phyloP scores from a whole-genome alignment of 1,140 invertebrate species.

The Hestina assimilis region DNA sequence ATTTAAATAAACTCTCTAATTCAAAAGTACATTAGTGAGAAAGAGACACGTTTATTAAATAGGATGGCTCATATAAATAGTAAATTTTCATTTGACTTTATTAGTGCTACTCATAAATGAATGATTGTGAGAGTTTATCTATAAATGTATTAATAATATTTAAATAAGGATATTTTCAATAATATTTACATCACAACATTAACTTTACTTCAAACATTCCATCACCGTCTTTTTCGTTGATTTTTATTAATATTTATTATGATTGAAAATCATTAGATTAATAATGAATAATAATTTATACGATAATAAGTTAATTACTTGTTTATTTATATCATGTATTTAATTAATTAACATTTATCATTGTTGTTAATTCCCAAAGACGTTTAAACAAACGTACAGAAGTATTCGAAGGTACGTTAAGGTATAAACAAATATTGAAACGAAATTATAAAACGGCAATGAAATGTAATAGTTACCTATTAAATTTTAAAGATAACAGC shows the following conservation, averaged over 20 bases:
- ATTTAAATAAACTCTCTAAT: not conserved
- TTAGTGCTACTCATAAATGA: slow-evolving; percentile 54
- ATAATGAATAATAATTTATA: not conserved
- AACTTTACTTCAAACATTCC: slow-evolving; percentile 52
- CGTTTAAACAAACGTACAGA: slow-evolving; percentile 20
- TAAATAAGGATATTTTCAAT: slow-evolving; percentile 55
- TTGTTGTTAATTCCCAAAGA: slow-evolving; percentile 31
- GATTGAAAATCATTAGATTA: slow-evolving; percentile 23
- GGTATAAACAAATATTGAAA: slow-evolving; percentile 40
- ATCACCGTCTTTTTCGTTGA: slow-evolving; percentile 42
- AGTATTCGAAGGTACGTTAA: slow-evolving; percentile 32
- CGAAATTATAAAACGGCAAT: slow-evolving; percentile 48
- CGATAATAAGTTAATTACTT: not conserved
- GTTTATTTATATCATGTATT: slow-evolving; percentile 5
- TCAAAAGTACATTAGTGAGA: not conserved
- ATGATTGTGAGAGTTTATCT: slow-evolving; percentile 52
- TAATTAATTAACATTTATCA: slow-evolving; percentile 8
- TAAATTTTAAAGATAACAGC: slow-evolving; percentile 53
- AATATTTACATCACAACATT: slow-evolving; percentile 49
- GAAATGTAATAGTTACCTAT: slow-evolving; percentile 53
- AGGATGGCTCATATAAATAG: not conserved
- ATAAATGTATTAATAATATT: slow-evolving; percentile 48
- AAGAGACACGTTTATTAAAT: slow-evolving; percentile 6
- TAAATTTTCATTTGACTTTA: slow-evolving; percentile 16
- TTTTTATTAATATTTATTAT: slow-evolving; percentile 36